A percentile compares a stretch with the other conserved stretches of the same genome.
Evolutionary conservation across 2,888 invertebrate genomes (phyloP).

Genomic region (Syritta pipiens): DNA sequence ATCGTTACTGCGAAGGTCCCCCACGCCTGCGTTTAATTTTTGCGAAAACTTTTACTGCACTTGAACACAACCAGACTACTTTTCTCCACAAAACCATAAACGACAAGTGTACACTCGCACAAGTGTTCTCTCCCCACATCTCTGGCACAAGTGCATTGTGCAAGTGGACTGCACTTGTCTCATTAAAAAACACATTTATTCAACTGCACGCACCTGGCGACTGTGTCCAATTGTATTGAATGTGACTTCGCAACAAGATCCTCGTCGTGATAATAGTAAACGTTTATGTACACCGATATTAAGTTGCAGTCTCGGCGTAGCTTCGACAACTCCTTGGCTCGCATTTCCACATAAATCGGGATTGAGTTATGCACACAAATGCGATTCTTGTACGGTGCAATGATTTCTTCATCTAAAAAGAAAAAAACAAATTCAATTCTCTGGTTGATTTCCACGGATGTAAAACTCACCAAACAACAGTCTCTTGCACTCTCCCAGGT

Average conservation of each 20-base stretch:
- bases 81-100: too few relatives aligned
- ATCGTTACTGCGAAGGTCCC: too few relatives aligned
- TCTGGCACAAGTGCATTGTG: too few relatives aligned
- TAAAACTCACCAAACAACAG: constrained; percentile 73
- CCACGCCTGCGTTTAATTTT: too few relatives aligned
- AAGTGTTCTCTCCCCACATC: too few relatives aligned
- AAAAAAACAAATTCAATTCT: too few relatives aligned
- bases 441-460: too few relatives aligned
- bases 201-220: constrained; percentile 73
- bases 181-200: too few relatives aligned
- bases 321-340: constrained; percentile 74
- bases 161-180: too few relatives aligned
- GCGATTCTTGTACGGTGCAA: constrained; percentile 75
- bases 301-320: constrained; percentile 75
- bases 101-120: too few relatives aligned
- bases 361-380: constrained; percentile 77
- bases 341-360: constrained; percentile 78
- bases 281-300: constrained; percentile 77
- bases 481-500: constrained; percentile 75
- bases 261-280: constrained; percentile 77
- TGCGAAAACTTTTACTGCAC: too few relatives aligned
- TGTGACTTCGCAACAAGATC: constrained; percentile 75
- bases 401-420: constrained; percentile 75
- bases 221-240: constrained; percentile 77
- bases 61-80: too few relatives aligned